These are phyloP conservation scores for Beroe forskalii DNA, from an alignment of 37 sponge, comb jelly and placozoan genomes.

Conservation along the genomic window DNA sequence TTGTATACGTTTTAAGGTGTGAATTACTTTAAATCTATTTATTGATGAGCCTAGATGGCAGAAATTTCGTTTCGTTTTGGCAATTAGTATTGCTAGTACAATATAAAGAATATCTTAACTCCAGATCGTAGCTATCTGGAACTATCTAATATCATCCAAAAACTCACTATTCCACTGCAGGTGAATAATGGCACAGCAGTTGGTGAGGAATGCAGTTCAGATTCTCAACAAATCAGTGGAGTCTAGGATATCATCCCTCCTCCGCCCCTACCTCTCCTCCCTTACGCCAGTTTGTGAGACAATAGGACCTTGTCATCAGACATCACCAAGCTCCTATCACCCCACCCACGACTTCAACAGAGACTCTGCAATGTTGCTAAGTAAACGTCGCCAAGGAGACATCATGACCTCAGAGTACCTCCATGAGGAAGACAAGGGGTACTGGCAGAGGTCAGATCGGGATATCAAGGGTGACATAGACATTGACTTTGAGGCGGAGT, in stretches of 20 bases:
- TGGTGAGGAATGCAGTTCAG: neutral
- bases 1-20: too few relatives aligned
- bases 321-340: neutral
- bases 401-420: neutral
- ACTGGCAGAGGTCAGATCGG: neutral
- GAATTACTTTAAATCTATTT: too few relatives aligned
- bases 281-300: neutral
- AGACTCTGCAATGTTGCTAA: conserved; percentile 5
- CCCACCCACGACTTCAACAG: neutral
- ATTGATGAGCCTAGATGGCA: too few relatives aligned
- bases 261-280: conserved; percentile 8
- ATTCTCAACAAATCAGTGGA: neutral
- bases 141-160: too few relatives aligned
- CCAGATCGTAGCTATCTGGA: too few relatives aligned
- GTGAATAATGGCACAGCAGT: neutral
- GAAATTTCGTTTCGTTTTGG: too few relatives aligned
- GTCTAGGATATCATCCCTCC: neutral
- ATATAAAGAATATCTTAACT: too few relatives aligned
- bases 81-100: too few relatives aligned
- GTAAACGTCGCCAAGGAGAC: conserved; percentile 33
- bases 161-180: too few relatives aligned
- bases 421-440: neutral
- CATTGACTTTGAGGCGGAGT: conserved; percentile 25
- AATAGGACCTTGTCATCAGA: neutral
- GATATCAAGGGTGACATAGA: neutral